Conservation (phyloP, 1,140 invertebrate genomes). For the Papilio dardanus region DNA sequence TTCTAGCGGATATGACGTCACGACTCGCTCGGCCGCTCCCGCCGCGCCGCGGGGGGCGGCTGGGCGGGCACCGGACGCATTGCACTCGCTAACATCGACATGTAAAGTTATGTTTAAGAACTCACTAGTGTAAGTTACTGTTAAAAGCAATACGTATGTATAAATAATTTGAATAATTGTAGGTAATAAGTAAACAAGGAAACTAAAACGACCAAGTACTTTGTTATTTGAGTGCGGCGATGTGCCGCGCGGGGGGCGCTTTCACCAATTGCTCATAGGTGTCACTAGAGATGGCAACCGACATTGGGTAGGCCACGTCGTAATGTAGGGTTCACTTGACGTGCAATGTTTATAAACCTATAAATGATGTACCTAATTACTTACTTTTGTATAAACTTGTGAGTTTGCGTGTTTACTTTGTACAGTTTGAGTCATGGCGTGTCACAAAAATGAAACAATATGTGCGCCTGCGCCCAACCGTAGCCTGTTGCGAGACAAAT, state of each 20-base stretch:
- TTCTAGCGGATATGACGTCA: conserved; percentile 34
- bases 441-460: not conserved
- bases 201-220: conserved; percentile 65
- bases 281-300: not conserved
- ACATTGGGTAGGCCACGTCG: not conserved
- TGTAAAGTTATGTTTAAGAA: conserved; percentile 29
- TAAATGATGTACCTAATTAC: too few relatives aligned
- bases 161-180: conserved; percentile 47
- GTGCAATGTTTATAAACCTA: not conserved
- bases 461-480: too few relatives aligned
- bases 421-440: not conserved
- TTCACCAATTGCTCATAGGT: not conserved
- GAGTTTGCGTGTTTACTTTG: not conserved
- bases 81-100: conserved; percentile 39
- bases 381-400: too few relatives aligned
- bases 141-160: conserved; percentile 58
- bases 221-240: conserved; percentile 48
- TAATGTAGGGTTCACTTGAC: conserved; percentile 38
- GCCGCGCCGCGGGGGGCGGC: conserved; percentile 8
- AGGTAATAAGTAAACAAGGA: conserved; percentile 39
- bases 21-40: conserved; percentile 31
- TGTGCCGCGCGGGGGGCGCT: not conserved
- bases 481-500: too few relatives aligned
- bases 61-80: not conserved
- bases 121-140: conserved; percentile 43